Evolutionary conservation across 2,797 vertebrate genomes (phyloP), one percentile per base, ranked within the genome.

Genomic region (Sebastes steindachneri): DNA sequence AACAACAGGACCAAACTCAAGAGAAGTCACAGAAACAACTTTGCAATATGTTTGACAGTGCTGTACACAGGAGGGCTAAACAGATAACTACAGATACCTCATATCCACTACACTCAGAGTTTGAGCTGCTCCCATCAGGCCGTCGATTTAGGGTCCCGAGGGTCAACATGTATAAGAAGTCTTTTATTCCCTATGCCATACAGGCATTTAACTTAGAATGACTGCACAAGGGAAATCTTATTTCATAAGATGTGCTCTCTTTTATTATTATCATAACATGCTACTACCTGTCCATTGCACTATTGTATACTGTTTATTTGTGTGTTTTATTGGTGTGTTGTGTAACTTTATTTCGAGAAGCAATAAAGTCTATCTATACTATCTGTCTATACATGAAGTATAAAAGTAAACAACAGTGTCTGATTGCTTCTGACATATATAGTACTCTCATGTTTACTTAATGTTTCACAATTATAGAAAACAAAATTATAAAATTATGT

Each of bases 401-500:
- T 14, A 41, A 41, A 41, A 31, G 23, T 23, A 5, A 19, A 28
- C 12, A 19, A 1, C 19, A 26, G 25, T 66, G 63, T 45, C 62
- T 25, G 29, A 0, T 3, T 9, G 1, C 51, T 23, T 60, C 19
- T 29, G 4, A 23, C 14, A 37, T 37, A 9, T 9, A 48, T 12
- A 48, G 17, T 48, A n/a, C 23, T 3, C 15, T 28, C 3, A n/a
- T 29, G 3, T 23, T n/a, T 25, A 69, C 23, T 21, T 10, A 15
- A 45, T 48, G 0, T 48, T n/a, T 21, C 11, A 21, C 57, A 31
- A 5, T 6, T 5, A 5, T 7, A 23, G 8, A 0, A 41, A 15
- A 41, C 14, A 41, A 8, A 4, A 28, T 35, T 35, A 28, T 0
- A 3, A 15, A 57, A 9, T 0, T 21, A 28, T 7, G 9, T 25